Conservation (phyloP, 2,113 vertebrate species). For the Laterallus jamaicensis region DNA sequence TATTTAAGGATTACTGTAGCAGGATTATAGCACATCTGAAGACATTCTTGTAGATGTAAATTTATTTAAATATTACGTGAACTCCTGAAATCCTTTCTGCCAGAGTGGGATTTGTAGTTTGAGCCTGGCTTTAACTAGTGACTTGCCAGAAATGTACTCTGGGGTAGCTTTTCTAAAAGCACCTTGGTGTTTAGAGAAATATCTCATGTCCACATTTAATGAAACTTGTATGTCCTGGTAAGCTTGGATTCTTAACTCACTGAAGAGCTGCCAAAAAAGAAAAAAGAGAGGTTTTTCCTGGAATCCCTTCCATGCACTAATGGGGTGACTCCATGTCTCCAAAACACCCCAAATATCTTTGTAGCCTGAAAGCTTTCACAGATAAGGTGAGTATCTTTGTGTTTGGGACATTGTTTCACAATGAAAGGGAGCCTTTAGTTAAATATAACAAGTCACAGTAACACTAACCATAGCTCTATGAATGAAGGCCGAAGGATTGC, state of each 20-base stretch:
- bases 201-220: not conserved
- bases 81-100: not conserved
- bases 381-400: not conserved
- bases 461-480: not conserved
- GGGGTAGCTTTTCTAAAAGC: not conserved
- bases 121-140: not conserved
- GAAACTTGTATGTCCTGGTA: not conserved
- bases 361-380: not conserved
- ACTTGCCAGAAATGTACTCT: not conserved
- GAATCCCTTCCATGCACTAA: not conserved
- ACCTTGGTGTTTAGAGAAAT: not conserved
- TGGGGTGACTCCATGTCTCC: not conserved
- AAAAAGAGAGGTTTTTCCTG: not conserved
- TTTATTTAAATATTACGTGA: not conserved
- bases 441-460: not conserved
- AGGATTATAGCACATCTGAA: not conserved
- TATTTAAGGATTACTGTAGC: not conserved
- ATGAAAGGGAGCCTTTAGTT: not conserved
- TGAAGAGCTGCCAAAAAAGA: not conserved
- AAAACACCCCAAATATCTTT: not conserved
- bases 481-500: not conserved
- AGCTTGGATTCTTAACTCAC: not conserved
- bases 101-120: not conserved
- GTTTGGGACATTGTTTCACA: not conserved
- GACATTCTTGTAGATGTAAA: not conserved